Evolutionary conservation across 1,140 invertebrate genomes (phyloP), one percentile per base, ranked within the genome.

Genomic region (Pseudoatta argentina): DNA sequence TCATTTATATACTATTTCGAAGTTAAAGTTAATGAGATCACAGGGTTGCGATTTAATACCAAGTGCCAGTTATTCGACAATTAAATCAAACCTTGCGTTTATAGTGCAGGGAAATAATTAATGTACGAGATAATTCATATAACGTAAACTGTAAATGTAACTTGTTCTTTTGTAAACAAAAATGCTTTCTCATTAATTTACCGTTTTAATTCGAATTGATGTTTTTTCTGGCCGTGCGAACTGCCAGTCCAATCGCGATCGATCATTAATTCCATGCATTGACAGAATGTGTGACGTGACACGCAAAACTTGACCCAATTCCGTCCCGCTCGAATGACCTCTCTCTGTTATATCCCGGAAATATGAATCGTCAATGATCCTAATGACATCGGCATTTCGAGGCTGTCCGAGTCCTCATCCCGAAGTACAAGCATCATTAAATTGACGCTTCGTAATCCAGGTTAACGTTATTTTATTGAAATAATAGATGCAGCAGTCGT

Each of bases 301-400:
- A 81, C 88, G 78, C 79, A 63, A 79, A 83, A 89, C 89, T 90
- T 87, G 89, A 90, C 89, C 89, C 79, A 27, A 39, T 89, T 91
- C 77, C 51, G 71, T 86, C 72, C 89, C 57, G 79, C n/a, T 55
- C 82, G 64, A 77, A 86, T 63, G 55, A 12, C n/a, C 83, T 8
- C 51, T 76, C 86, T 83, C 82, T 90, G 82, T 91, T 82, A 88
- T 88, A 88, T 83, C 30, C 88, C 86, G 86, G 88, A 90, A 91
- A 91, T 44, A 44, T 91, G 88, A 89, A 89, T 91, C 82, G 89
- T 73, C 89, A 86, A 91, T 91, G 89, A 88, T 91, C 81, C 88
- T 91, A 90, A 91, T 91, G 87, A 87, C 59, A 66, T 69, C 85
- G 77, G 83, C 57, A 75, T 73, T 83, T 88, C 87, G 88, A 61